A percentile compares a stretch with the other conserved stretches of the same genome.
Evolutionary conservation across 2,797 vertebrate species (phyloP).

Genomic region (Anableps anableps): DNA sequence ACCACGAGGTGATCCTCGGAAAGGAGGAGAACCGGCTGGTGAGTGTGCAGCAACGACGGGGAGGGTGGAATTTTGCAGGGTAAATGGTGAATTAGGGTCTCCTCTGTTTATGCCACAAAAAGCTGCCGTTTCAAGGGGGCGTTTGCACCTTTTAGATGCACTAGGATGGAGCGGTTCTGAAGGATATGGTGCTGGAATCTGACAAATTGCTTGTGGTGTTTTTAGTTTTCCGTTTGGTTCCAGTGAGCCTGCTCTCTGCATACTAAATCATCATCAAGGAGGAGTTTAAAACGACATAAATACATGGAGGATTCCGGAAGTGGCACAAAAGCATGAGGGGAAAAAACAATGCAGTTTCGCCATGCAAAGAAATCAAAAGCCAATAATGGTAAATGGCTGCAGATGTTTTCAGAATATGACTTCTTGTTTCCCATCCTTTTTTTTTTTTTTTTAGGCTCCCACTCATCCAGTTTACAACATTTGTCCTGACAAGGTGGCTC

Average conservation of each 20-base stretch:
- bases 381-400: background rate
- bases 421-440: background rate
- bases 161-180: too few species aligned
- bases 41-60: conserved; percentile 57
- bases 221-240: background rate
- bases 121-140: background rate
- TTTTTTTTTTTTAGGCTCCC: conserved; percentile 80
- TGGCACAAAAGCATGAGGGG: too few species aligned
- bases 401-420: too few species aligned
- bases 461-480: conserved; percentile 97
- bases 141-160: background rate
- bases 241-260: background rate
- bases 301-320: background rate
- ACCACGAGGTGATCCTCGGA: conserved; percentile 88
- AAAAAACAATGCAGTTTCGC: background rate
- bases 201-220: too few species aligned
- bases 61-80: background rate
- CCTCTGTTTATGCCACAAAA: background rate
- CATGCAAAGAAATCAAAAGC: background rate
- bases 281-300: too few species aligned
- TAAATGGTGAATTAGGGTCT: background rate
- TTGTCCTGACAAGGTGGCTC: conserved; percentile 90
- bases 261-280: too few species aligned
- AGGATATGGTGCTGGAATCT: too few species aligned
- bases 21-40: conserved; percentile 91